Evolutionary conservation across 2,113 vertebrate species (phyloP).

Genomic region (Anser cygnoides): DNA sequence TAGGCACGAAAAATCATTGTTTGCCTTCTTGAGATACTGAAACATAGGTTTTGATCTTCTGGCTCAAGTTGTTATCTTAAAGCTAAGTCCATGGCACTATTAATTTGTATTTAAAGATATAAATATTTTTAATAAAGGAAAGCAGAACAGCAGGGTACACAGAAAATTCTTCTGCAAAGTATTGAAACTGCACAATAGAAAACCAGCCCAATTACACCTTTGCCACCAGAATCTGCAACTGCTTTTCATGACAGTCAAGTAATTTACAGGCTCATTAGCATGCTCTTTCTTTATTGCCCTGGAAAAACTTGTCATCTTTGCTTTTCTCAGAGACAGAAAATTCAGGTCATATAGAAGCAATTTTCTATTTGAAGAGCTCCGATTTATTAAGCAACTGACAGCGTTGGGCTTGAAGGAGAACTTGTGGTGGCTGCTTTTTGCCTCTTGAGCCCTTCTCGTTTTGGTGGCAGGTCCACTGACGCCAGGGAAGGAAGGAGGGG

Average conservation of each 20-base stretch:
- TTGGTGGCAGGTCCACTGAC: background rate
- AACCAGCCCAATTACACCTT: background rate
- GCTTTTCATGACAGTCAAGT: background rate
- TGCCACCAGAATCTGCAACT: background rate
- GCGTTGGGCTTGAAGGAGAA: background rate
- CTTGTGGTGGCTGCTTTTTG: background rate
- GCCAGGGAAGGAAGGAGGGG: background rate
- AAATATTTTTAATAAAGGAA: background rate
- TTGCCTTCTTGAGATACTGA: background rate
- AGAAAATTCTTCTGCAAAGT: background rate
- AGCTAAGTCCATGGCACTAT: background rate
- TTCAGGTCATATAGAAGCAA: constrained; percentile 24
- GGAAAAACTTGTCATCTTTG: background rate
- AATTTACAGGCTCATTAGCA: background rate
- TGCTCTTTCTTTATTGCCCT: background rate
- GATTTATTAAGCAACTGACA: constrained; percentile 7
- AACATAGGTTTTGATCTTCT: background rate
- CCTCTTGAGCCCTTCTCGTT: background rate
- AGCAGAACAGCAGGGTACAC: background rate
- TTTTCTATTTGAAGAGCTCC: background rate
- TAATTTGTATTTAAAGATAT: background rate
- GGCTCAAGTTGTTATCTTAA: background rate
- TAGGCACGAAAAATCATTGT: background rate
- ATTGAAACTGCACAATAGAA: background rate
- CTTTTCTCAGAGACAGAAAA: background rate